These are phyloP conservation scores for Sarcophaga bullata DNA, from an alignment of 1,140 invertebrate genomes.

Conservation along the genomic window DNA sequence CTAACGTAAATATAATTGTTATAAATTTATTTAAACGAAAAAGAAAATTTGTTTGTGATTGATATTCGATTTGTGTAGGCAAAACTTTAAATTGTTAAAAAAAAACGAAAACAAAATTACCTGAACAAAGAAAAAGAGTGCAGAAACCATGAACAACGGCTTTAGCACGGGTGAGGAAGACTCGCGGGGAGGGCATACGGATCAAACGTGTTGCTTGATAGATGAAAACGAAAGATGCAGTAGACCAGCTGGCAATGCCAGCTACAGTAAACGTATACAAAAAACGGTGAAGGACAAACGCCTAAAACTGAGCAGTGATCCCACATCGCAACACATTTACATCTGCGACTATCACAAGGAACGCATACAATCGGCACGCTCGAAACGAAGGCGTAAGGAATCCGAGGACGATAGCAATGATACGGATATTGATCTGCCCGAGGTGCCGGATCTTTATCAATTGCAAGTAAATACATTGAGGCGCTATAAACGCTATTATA, in stretches of 20 bases:
- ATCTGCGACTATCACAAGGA: constrained; percentile 97
- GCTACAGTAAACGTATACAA: constrained; percentile 96
- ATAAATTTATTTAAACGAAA: no score
- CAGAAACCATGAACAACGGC: constrained; percentile 75
- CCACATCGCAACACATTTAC: constrained; percentile 89
- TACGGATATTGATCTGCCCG: constrained; percentile 86
- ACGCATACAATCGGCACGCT: constrained; percentile 92
- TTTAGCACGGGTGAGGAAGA: constrained; percentile 92
- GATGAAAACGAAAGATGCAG: constrained; percentile 89
- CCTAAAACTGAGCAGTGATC: constrained; percentile 89
- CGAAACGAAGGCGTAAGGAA: constrained; percentile 87
- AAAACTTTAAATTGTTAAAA: neutral
- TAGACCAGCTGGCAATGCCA: constrained; percentile 89
- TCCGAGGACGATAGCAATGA: constrained; percentile 93
- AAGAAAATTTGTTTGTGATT: no score
- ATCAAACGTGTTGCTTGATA: constrained; percentile 93
- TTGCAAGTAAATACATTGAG: constrained; percentile 92
- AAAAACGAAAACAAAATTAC: neutral
- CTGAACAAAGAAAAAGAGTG: neutral
- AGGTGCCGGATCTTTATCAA: constrained; percentile 89
- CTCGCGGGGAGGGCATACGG: constrained; percentile 79
- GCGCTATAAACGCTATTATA: constrained; percentile 93
- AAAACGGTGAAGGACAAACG: constrained; percentile 86
- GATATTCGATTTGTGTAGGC: no score
- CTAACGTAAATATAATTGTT: no score